Base-by-base conservation (phyloP, 2,113 vertebrate species). In the Nesoenas mayeri region DNA sequence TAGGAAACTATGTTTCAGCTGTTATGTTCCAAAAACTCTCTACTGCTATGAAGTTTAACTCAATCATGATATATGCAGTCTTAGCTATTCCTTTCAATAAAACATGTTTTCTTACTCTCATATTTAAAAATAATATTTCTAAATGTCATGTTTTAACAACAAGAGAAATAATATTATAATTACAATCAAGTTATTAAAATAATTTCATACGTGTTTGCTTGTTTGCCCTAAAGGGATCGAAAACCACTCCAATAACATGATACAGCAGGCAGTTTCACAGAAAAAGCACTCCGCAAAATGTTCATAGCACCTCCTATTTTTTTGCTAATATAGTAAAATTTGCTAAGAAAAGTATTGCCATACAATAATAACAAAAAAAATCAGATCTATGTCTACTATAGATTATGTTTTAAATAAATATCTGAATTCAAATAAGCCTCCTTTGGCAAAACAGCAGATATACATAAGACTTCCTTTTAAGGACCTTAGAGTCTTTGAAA, bases 1-100 rank as follows among this genome's bases (percentile, higher is more conserved):
- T 71, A 83, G 96, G 93, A 82, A 95, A 80, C 53, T 26, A 24
- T 75, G 51, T 66, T 82, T 94, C 95, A 95, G 70, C 69, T 92
- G 80, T 80, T 1, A 0, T 26, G 13, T 78, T 95, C 51, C 77
- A 79, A 88, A 82, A 73, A 9, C 87, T 89, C 54, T 77, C 51
- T 79, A 81, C 44, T 50, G 32, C 48, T 74, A 60, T 20, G 67
- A 79, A 91, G 74, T 94, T 91, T 72, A 88, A 56, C 53, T 48
- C 10, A 1, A 44, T 82, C 67, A 21, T 85, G 34, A 83, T 73
- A 70, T 42, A 72, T 17, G 13, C 36, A 60, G 16, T 64, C 60
- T 88, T 69, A 64, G 82, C 18, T 36, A 44, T 85, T 67, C 47
- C 8, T 78, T 95, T 85, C 24, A 77, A 31, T 24, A 82, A 85